These are phyloP conservation scores for Amphibalanus amphitrite DNA, from an alignment of 1,140 invertebrate species.

Conservation along the genomic window DNA sequence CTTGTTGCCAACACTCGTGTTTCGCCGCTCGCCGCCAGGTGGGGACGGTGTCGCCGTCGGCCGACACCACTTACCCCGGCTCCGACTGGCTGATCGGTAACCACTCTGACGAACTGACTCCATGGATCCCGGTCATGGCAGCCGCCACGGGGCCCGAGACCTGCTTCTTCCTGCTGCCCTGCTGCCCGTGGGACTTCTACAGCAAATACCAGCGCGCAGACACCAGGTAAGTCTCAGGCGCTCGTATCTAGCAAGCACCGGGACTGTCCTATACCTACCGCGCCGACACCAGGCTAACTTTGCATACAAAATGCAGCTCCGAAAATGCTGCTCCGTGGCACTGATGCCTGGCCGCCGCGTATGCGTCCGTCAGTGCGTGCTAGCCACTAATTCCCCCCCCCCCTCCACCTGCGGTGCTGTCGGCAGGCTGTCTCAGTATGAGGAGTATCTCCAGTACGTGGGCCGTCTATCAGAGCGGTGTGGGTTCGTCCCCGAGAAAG, in stretches of 20 bases:
- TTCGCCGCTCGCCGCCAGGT: constrained; percentile 22
- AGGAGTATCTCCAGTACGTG: constrained; percentile 66
- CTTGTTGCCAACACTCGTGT: no score
- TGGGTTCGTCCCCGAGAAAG: constrained; percentile 55
- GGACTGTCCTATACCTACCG: no score
- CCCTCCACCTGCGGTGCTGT: constrained; percentile 3
- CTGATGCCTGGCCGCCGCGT: no score
- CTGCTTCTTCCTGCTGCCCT: constrained; percentile 80
- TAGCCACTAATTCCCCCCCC: no score
- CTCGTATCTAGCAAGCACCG: no score
- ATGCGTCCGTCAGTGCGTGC: no score
- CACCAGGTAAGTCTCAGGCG: background rate
- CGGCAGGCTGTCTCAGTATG: constrained; percentile 47
- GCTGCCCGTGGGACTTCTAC: constrained; percentile 82
- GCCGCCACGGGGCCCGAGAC: constrained; percentile 37
- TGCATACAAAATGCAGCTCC: no score
- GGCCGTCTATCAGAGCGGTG: constrained; percentile 45
- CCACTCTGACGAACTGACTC: constrained; percentile 94
- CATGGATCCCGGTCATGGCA: constrained; percentile 91
- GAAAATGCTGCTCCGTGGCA: no score
- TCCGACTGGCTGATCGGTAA: constrained; percentile 93
- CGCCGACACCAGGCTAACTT: no score
- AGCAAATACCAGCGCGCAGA: constrained; percentile 35
- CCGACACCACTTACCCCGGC: constrained; percentile 47
- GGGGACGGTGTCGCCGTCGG: constrained; percentile 46